Evolutionary conservation across 1,140 invertebrate genomes (phyloP).

Genomic region (Drosophila burlai): DNA sequence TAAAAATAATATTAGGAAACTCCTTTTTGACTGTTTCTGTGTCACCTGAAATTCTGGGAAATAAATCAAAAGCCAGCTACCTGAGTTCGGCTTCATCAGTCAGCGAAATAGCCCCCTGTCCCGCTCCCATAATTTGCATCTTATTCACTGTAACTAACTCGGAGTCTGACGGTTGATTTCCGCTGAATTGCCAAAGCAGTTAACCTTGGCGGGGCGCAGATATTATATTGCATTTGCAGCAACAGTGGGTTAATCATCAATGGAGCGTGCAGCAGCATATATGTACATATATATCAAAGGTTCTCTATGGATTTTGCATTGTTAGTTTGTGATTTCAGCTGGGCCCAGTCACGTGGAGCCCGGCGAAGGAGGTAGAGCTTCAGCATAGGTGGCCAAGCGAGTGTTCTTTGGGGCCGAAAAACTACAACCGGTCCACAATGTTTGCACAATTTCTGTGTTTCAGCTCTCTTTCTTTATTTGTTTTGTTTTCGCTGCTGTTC

Average conservation of each 20-base stretch:
- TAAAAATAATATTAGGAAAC: background rate
- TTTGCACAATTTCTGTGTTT: constrained; percentile 66
- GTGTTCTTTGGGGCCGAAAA: constrained; percentile 19
- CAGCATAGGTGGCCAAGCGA: background rate
- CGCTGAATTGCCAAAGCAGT: constrained; percentile 56
- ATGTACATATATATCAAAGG: background rate
- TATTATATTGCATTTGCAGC: constrained; percentile 44
- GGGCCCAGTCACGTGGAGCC: constrained; percentile 55
- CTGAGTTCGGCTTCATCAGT: constrained; percentile 10
- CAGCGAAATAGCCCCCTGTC: background rate
- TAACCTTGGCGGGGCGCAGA: constrained; percentile 55
- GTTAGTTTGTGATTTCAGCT: constrained; percentile 44
- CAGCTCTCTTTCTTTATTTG: constrained; percentile 19
- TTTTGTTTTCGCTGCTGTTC: constrained; percentile 18
- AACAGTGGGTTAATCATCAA: constrained; percentile 64
- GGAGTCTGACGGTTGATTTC: constrained; percentile 50
- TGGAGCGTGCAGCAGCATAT: constrained; percentile 71
- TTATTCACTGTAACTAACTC: constrained; percentile 69
- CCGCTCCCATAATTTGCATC: constrained; percentile 30
- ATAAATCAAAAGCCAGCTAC: background rate
- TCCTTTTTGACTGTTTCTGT: background rate
- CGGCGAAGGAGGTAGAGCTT: background rate
- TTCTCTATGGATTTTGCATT: constrained; percentile 20
- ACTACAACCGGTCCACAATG: constrained; percentile 78
- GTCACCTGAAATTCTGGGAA: constrained; percentile 1